phyloP scores from a whole-genome alignment of 2,113 vertebrate species.

The human region DNA sequence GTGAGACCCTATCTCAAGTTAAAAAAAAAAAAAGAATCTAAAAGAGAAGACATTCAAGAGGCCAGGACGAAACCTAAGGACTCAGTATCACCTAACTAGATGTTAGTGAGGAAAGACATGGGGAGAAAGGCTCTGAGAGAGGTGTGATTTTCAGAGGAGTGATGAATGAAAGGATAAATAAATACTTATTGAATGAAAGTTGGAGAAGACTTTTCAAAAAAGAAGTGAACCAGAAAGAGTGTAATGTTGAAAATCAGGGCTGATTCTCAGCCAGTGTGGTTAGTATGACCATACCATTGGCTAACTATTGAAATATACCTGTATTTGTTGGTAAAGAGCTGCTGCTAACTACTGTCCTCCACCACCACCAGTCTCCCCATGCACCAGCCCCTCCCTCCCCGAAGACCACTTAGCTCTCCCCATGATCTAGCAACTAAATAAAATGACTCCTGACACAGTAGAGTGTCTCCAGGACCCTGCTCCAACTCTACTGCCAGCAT shows the following conservation, averaged over 20 bases:
- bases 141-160: not conserved
- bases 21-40: not conserved
- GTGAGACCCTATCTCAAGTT: no score
- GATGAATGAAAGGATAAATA: not conserved
- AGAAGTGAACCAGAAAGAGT: slow-evolving; percentile 15
- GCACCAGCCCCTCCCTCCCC: not conserved
- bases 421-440: not conserved
- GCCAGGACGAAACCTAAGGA: not conserved
- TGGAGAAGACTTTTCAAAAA: not conserved
- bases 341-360: not conserved
- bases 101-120: not conserved
- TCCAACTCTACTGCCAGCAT: not conserved
- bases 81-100: not conserved
- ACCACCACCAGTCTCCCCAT: no score
- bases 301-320: not conserved
- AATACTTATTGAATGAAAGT: not conserved
- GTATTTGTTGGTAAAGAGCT: not conserved
- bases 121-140: not conserved
- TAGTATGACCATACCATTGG: not conserved
- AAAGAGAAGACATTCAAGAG: not conserved
- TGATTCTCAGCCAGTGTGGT: not conserved
- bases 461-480: not conserved
- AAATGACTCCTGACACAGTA: not conserved
- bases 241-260: not conserved
- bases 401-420: not conserved